A percentile compares a stretch with the other conserved stretches of the same genome.
phyloP scores from a whole-genome alignment of 1,140 invertebrate species.

The Camponotus vicinus region DNA sequence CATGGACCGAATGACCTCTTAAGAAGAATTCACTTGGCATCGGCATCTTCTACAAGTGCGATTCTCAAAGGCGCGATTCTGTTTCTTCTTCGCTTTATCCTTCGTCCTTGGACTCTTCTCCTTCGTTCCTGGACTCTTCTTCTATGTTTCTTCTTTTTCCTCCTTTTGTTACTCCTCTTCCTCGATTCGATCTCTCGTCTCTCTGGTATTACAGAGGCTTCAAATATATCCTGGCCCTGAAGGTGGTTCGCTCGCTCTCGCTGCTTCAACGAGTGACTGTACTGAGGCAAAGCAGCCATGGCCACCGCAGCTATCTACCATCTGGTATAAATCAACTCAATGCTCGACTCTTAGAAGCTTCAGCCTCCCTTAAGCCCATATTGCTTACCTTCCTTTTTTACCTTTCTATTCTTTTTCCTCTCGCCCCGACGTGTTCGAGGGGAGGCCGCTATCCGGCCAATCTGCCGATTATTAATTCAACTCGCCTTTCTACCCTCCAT shows the following conservation, averaged over 20 bases:
- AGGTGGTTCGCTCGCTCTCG: slow-evolving; percentile 68
- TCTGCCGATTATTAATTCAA: slow-evolving; percentile 84
- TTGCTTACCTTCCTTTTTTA: slow-evolving; percentile 72
- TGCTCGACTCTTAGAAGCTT: slow-evolving; percentile 79
- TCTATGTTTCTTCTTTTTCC: slow-evolving; percentile 1
- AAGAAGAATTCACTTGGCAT: slow-evolving; percentile 58
- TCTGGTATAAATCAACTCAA: slow-evolving; percentile 84
- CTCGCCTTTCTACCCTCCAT: slow-evolving; percentile 68
- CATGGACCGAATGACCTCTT: slow-evolving; percentile 60
- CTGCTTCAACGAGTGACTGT: slow-evolving; percentile 66
- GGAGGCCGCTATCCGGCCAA: slow-evolving; percentile 74
- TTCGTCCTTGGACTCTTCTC: slow-evolving; percentile 47
- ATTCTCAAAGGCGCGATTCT: slow-evolving; percentile 29
- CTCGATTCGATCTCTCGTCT: slow-evolving; percentile 51
- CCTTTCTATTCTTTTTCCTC: slow-evolving; percentile 71
- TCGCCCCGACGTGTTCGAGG: slow-evolving; percentile 62
- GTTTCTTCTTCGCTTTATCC: slow-evolving; percentile 27
- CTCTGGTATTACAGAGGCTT: slow-evolving; percentile 70
- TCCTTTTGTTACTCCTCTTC: background rate
- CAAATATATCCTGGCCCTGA: slow-evolving; percentile 72
- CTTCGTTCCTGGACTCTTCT: background rate
- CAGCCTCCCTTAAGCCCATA: slow-evolving; percentile 79
- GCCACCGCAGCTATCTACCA: slow-evolving; percentile 80
- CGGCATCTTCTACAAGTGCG: slow-evolving; percentile 45
- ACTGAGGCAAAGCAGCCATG: slow-evolving; percentile 76